These are phyloP conservation scores for Julus scanicus DNA, from an alignment of 2,888 invertebrate genomes.

Conservation along the genomic window DNA sequence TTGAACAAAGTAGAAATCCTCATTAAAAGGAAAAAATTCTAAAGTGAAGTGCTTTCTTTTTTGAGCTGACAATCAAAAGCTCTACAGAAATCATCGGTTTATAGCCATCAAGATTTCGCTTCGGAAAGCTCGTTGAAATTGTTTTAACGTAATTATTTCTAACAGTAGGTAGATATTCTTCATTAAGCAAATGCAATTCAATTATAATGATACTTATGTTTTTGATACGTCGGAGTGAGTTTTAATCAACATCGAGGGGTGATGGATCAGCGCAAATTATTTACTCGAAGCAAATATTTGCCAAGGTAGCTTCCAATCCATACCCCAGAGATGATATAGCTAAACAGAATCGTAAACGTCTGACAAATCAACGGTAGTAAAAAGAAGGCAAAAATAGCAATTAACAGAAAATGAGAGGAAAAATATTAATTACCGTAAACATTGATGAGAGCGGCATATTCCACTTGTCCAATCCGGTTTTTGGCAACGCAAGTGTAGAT, in stretches of 20 bases:
- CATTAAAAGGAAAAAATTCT: not conserved
- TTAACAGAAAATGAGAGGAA: not conserved
- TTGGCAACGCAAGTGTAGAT: conserved; percentile 54
- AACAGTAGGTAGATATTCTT: conserved; percentile 6
- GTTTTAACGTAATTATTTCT: not conserved
- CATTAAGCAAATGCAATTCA: conserved; percentile 36
- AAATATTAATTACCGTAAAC: conserved; percentile 55
- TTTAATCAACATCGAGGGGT: not conserved
- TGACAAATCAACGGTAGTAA: not conserved
- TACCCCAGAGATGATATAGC: not conserved
- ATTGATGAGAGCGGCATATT: conserved; percentile 52
- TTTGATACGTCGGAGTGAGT: conserved; percentile 45
- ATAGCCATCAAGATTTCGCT: not conserved
- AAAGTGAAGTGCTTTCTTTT: conserved; percentile 1
- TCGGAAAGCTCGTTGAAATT: not conserved
- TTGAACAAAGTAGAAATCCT: not conserved
- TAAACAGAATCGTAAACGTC: not conserved
- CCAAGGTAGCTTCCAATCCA: not conserved
- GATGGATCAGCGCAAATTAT: conserved; percentile 3
- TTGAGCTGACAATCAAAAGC: not conserved
- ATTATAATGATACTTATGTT: conserved; percentile 42
- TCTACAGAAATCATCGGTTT: not conserved
- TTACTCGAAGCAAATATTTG: not conserved
- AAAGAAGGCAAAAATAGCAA: not conserved
- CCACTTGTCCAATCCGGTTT: conserved; percentile 52